Conservation (phyloP, 35 echinoderm and acorn worm genomes). For the Lytechinus variegatus region DNA sequence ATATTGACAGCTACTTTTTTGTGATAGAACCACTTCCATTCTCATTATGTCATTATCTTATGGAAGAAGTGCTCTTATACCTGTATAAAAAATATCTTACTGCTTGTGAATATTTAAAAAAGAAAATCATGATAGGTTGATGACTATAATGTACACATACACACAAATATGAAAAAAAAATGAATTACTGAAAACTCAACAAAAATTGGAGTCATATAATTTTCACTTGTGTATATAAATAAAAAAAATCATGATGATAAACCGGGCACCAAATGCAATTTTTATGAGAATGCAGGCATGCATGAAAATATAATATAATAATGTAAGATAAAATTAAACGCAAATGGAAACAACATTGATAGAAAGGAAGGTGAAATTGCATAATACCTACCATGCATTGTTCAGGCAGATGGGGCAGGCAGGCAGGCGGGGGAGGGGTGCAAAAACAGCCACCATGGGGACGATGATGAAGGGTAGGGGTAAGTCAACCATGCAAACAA, state of each 20-base stretch:
- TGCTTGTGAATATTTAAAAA: too few species aligned
- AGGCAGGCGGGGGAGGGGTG: not conserved
- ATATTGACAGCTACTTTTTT: too few species aligned
- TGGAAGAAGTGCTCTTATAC: too few species aligned
- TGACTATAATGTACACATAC: not conserved
- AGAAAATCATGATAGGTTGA: too few species aligned
- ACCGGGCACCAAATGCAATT: not conserved
- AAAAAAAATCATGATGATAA: not conserved
- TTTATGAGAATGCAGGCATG: not conserved
- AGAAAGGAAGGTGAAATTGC: not conserved
- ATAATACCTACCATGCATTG: not conserved
- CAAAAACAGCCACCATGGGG: not conserved
- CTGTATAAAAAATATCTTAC: too few species aligned
- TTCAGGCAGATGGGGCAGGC: not conserved
- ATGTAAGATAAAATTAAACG: not conserved
- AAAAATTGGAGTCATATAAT: not conserved
- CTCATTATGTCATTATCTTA: too few species aligned
- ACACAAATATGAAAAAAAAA: not conserved
- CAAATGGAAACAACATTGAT: not conserved
- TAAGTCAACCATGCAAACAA: slow-evolving; percentile 12
- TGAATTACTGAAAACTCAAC: not conserved
- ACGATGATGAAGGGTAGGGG: not conserved
- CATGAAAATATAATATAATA: not conserved
- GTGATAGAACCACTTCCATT: too few species aligned
- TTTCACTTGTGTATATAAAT: not conserved